These are phyloP conservation scores for Electrona antarctica DNA, from an alignment of 2,113 vertebrate genomes.

Conservation along the genomic window DNA sequence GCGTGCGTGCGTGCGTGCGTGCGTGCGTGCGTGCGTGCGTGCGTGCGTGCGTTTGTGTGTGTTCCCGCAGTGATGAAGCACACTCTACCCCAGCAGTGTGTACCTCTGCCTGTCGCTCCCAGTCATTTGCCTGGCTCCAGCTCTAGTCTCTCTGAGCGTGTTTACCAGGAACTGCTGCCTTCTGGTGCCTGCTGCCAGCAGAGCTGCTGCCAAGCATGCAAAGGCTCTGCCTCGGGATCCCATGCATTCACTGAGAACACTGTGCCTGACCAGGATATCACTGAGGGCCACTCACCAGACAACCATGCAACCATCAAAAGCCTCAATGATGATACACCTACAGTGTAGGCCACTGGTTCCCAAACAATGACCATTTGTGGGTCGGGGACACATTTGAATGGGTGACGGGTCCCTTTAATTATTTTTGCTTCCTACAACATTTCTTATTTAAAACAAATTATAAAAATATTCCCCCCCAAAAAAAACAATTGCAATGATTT, in stretches of 20 bases:
- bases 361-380: too few relatives aligned
- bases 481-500: too few relatives aligned
- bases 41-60: not conserved
- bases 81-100: conserved; percentile 24
- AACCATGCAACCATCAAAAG: too few relatives aligned
- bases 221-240: conserved; percentile 18
- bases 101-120: conserved; percentile 19
- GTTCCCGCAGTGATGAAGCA: conserved; percentile 24
- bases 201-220: conserved; percentile 22
- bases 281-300: not conserved
- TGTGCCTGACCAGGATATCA: conserved; percentile 3
- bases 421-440: too few relatives aligned
- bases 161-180: conserved; percentile 18
- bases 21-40: too few relatives aligned
- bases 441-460: too few relatives aligned
- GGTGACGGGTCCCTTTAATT: too few relatives aligned
- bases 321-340: too few relatives aligned
- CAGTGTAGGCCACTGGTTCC: too few relatives aligned
- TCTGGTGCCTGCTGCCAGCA: conserved; percentile 19
- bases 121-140: conserved; percentile 21
- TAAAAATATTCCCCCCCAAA: too few relatives aligned
- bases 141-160: conserved; percentile 15
- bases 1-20: not conserved
- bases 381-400: too few relatives aligned
- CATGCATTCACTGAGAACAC: conserved; percentile 23